phyloP scores from a whole-genome alignment of 2,113 vertebrate genomes.

The Benthochromis sp. region DNA sequence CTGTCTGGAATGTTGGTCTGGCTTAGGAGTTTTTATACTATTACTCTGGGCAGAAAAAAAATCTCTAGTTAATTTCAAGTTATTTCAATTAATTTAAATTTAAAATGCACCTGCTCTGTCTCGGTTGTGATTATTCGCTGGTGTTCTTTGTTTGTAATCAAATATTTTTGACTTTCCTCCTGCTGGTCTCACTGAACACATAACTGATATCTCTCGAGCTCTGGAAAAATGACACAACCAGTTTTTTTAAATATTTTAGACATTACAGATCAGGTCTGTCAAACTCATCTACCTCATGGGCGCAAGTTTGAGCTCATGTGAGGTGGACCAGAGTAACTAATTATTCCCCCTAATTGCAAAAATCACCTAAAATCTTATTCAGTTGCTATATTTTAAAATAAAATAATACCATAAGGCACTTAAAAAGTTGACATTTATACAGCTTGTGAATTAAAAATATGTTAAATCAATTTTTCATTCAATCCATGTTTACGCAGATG shows the following conservation, averaged over 20 bases:
- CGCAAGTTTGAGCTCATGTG: background rate
- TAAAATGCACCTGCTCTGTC: background rate
- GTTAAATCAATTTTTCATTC: background rate
- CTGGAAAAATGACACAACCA: background rate
- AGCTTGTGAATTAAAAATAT: background rate
- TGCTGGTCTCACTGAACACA: background rate
- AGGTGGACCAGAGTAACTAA: background rate
- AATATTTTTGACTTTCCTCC: background rate
- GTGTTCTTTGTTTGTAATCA: background rate
- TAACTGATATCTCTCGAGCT: background rate
- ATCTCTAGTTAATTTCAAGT: background rate
- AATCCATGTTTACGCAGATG: background rate
- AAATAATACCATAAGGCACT: background rate
- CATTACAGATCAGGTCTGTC: background rate
- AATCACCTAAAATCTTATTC: background rate
- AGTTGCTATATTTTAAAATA: background rate
- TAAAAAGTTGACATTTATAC: background rate
- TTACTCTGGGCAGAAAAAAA: background rate
- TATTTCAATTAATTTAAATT: background rate
- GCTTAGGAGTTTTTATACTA: conserved; percentile 8
- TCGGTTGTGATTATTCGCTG: background rate
- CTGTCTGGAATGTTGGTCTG: conserved; percentile 64
- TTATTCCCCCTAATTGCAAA: background rate
- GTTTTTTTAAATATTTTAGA: background rate
- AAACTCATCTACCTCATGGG: background rate